Conservation (phyloP, 1,140 invertebrate species). For the Bombyx mori region ASM3026992v2 NC_085109.1:4823001-4823500, state of each 20-base stretch:
- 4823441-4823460: conserved; percentile 5
- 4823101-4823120: too few species aligned
- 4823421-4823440: conserved; percentile 29
- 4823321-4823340: conserved; percentile 24
- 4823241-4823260: neutral
- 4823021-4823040: too few species aligned
- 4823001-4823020: too few species aligned
- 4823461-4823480: conserved; percentile 7
- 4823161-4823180: too few species aligned
- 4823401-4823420: conserved; percentile 32
- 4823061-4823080: too few species aligned
- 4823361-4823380: conserved; percentile 55
- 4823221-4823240: too few species aligned
- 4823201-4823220: too few species aligned
- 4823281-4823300: conserved; percentile 25
- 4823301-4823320: conserved; percentile 42
- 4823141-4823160: too few species aligned
- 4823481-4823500: conserved; percentile 1
- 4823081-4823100: too few species aligned
- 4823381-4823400: conserved; percentile 60
- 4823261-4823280: conserved; percentile 33
- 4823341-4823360: conserved; percentile 48
- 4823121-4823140: too few species aligned
- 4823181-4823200: too few species aligned
- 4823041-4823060: too few species aligned